phyloP scores from a whole-genome alignment of 1,140 invertebrate species.

The Drosophila cardini region DNA sequence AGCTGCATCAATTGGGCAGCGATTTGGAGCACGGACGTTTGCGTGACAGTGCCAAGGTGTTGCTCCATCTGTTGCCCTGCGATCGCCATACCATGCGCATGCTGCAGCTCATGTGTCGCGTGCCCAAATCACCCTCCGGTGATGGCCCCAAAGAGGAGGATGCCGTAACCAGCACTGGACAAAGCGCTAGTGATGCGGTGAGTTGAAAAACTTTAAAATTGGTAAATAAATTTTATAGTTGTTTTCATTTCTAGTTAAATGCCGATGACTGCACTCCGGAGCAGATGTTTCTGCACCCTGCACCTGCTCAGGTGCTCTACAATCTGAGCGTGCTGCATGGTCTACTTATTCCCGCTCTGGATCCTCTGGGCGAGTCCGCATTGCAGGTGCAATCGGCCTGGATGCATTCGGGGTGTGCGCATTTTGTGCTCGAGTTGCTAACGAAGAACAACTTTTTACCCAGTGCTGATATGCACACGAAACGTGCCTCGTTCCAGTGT shows the following conservation, averaged over 20 bases:
- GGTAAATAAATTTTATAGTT: constrained; percentile 2
- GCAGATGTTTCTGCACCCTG: constrained; percentile 89
- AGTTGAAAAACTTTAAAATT: background rate
- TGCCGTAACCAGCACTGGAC: constrained; percentile 37
- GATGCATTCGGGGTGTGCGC: constrained; percentile 88
- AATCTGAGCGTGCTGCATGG: constrained; percentile 93
- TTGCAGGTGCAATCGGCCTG: constrained; percentile 96
- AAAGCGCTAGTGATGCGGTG: constrained; percentile 27
- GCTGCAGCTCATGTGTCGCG: constrained; percentile 87
- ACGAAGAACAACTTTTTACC: constrained; percentile 95
- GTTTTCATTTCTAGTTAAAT: constrained; percentile 43
- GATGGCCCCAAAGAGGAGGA: constrained; percentile 59
- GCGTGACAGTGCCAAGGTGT: constrained; percentile 92
- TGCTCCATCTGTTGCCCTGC: constrained; percentile 95
- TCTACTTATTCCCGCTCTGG: constrained; percentile 95
- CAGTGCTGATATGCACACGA: constrained; percentile 92
- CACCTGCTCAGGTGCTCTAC: constrained; percentile 92
- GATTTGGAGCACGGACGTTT: constrained; percentile 91
- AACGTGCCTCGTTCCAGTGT: constrained; percentile 93
- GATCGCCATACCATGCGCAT: constrained; percentile 91
- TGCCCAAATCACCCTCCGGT: constrained; percentile 52
- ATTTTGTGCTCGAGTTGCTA: constrained; percentile 92
- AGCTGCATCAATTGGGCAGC: constrained; percentile 95
- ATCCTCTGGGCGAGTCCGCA: constrained; percentile 92
- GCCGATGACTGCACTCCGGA: constrained; percentile 87